phyloP scores from a whole-genome alignment of 2,888 invertebrate species.

The Cecidostiba fungosa region DNA sequence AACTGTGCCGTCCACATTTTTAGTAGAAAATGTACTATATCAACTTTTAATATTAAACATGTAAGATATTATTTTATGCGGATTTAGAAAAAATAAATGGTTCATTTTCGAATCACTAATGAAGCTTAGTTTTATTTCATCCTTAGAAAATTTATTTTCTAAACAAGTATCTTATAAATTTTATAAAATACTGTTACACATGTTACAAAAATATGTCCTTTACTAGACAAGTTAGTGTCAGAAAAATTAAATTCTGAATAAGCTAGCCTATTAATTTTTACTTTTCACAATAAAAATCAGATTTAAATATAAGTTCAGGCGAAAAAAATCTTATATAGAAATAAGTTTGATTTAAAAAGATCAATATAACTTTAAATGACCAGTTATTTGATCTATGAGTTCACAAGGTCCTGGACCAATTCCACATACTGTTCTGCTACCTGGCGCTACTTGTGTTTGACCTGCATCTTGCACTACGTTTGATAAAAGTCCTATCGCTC shows the following conservation, averaged over 20 bases:
- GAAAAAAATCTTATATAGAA: slow-evolving; percentile 50
- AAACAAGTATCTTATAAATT: slow-evolving; percentile 9
- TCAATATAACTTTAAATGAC: slow-evolving; percentile 92
- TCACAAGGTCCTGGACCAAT: slow-evolving; percentile 94
- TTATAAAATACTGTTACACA: slow-evolving; percentile 51
- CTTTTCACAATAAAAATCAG: slow-evolving; percentile 31
- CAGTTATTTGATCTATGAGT: slow-evolving; percentile 90
- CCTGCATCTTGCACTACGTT: slow-evolving; percentile 94
- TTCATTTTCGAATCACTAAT: slow-evolving; percentile 47
- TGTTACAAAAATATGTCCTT: not conserved
- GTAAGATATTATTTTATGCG: slow-evolving; percentile 59
- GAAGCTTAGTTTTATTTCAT: slow-evolving; percentile 14
- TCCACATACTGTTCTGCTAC: slow-evolving; percentile 94
- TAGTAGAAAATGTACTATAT: slow-evolving; percentile 57
- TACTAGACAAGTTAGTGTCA: not conserved
- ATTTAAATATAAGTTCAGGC: slow-evolving; percentile 11
- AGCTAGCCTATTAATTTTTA: not conserved
- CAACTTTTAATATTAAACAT: slow-evolving; percentile 47
- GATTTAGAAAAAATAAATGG: slow-evolving; percentile 53
- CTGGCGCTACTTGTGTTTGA: slow-evolving; percentile 94
- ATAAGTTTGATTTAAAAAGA: slow-evolving; percentile 60
- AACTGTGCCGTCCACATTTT: slow-evolving; percentile 48
- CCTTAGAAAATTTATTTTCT: slow-evolving; percentile 37
- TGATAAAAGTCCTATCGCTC: slow-evolving; percentile 85
- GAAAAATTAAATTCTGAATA: not conserved